Conservation (phyloP, 1,140 invertebrate species). For the Hyposmocoma kahamanoa region DNA sequence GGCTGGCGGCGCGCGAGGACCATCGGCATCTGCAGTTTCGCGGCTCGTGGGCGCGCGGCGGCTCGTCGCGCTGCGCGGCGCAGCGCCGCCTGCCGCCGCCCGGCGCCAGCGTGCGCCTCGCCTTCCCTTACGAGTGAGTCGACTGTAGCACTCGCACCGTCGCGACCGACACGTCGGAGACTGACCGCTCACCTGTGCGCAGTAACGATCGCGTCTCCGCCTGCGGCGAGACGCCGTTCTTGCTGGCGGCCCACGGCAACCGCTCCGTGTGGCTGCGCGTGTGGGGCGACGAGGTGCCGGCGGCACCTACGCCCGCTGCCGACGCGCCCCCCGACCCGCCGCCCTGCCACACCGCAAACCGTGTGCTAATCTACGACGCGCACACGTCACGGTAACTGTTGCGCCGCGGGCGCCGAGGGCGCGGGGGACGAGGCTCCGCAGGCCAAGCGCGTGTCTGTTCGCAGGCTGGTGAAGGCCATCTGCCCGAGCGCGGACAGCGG, state of each 20-base stretch:
- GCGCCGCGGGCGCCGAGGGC: no score
- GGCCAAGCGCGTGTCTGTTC: no score
- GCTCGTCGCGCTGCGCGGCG: slow-evolving; percentile 50
- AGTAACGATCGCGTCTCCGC: slow-evolving; percentile 72
- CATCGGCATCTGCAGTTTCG: slow-evolving; percentile 81
- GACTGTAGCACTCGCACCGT: neutral
- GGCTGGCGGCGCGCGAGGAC: slow-evolving; percentile 76
- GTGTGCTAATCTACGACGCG: slow-evolving; percentile 78
- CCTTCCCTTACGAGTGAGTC: slow-evolving; percentile 74
- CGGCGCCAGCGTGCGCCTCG: slow-evolving; percentile 75
- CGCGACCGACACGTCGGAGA: neutral
- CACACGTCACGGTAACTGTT: slow-evolving; percentile 67
- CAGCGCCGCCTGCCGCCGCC: slow-evolving; percentile 74
- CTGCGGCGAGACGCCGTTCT: slow-evolving; percentile 83
- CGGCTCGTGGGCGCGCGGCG: slow-evolving; percentile 73
- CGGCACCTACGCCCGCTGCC: slow-evolving; percentile 13
- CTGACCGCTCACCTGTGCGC: slow-evolving; percentile 2
- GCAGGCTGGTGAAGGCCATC: slow-evolving; percentile 82
- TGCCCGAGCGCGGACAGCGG: slow-evolving; percentile 83
- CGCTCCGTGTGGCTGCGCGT: slow-evolving; percentile 83
- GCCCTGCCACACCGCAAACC: slow-evolving; percentile 77
- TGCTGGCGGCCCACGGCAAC: slow-evolving; percentile 83
- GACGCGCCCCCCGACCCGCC: slow-evolving; percentile 68
- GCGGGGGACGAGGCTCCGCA: no score
- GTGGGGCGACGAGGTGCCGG: slow-evolving; percentile 75